Percentiles rank a stretch among this genome's conserved stretches.
These are phyloP conservation scores for Halcyon malimbica DNA, from an alignment of 2,113 vertebrate genomes.

Conservation along the genomic window DNA sequence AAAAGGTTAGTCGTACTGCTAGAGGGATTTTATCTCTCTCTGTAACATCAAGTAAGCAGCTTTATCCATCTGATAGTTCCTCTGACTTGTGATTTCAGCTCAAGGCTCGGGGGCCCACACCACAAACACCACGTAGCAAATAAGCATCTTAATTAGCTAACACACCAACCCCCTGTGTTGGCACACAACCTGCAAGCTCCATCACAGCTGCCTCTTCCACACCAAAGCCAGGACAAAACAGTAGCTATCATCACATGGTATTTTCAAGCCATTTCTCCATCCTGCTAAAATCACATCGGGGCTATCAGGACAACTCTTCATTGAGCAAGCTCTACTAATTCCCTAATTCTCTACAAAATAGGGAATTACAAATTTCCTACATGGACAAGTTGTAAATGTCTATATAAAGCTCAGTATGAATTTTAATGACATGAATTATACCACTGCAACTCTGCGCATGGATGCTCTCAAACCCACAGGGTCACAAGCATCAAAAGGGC, in stretches of 20 bases:
- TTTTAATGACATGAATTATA: not conserved
- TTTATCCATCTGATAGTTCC: not conserved
- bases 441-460: not conserved
- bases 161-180: fast-evolving
- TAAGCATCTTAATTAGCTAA: not conserved
- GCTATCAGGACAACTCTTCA: not conserved
- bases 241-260: fast-evolving
- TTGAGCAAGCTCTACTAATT: not conserved
- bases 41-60: not conserved
- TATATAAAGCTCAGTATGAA: not conserved
- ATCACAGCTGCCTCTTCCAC: not conserved
- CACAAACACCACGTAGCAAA: not conserved
- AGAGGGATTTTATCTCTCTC: conserved; percentile 14
- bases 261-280: not conserved
- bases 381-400: not conserved
- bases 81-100: conserved; percentile 5
- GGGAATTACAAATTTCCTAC: not conserved
- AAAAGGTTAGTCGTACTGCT: conserved; percentile 32
- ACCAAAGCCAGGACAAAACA: not conserved
- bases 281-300: not conserved
- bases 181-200: not conserved
- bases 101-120: not conserved
- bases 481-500: not conserved
- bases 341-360: not conserved
- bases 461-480: not conserved